A percentile compares a stretch with the other conserved stretches of the same genome.
phyloP scores from a whole-genome alignment of 2,888 invertebrate species.

The Xestia xanthographa region DNA sequence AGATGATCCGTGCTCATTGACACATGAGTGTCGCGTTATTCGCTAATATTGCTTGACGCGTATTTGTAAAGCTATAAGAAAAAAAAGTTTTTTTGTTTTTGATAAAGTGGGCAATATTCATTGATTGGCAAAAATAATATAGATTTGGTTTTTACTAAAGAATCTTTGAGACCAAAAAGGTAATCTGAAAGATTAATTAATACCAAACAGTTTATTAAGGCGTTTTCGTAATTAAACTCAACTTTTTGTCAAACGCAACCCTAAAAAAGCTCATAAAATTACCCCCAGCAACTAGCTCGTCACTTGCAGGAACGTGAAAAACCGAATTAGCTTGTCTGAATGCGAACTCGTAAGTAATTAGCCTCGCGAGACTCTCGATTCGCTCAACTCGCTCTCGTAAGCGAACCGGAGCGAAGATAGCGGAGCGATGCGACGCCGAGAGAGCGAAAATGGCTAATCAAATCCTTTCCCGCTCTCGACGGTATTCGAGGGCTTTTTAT shows the following conservation, averaged over 20 bases:
- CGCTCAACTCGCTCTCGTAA: conserved; percentile 85
- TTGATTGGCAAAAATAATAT: neutral
- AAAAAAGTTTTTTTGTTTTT: neutral
- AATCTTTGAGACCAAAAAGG: neutral
- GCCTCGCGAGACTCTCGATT: conserved; percentile 89
- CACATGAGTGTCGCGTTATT: conserved; percentile 60
- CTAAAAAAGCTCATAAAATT: conserved; percentile 68
- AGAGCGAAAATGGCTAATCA: conserved; percentile 90
- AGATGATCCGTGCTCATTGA: conserved; percentile 75
- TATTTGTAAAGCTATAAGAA: neutral
- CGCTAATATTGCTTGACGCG: conserved; percentile 46
- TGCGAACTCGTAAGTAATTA: conserved; percentile 90
- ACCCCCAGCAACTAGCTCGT: conserved; percentile 76
- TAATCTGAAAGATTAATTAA: neutral
- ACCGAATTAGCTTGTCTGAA: conserved; percentile 89
- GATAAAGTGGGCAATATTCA: neutral
- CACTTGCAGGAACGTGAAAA: conserved; percentile 86
- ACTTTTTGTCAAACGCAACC: conserved; percentile 63
- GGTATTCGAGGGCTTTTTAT: conserved; percentile 87
- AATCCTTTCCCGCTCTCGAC: conserved; percentile 88
- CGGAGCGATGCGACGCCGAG: conserved; percentile 83
- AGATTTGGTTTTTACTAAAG: neutral
- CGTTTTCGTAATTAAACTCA: conserved; percentile 36
- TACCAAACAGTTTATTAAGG: neutral
- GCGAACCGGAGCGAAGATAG: conserved; percentile 88